phyloP scores from a whole-genome alignment of 2,888 invertebrate species.

The Sipha maydis region DNA sequence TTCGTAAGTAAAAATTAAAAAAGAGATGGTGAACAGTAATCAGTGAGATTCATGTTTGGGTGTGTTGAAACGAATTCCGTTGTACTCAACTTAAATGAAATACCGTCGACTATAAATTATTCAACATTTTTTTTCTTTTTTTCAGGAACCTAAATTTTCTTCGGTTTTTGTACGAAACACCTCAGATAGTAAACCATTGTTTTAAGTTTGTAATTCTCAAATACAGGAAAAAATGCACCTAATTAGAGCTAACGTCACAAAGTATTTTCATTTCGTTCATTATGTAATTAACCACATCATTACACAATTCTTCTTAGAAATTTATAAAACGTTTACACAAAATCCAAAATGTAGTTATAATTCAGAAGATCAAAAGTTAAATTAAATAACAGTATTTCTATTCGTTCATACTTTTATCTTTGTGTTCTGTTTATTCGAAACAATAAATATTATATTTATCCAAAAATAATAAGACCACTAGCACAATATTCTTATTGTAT shows the following conservation, averaged over 20 bases:
- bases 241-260: neutral
- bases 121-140: neutral
- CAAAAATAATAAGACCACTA: neutral
- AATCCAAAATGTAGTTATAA: neutral
- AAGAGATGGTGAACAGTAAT: neutral
- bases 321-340: neutral
- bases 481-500: neutral
- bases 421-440: neutral
- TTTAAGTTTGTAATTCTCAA: neutral
- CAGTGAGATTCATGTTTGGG: neutral
- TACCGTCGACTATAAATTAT: neutral
- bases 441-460: neutral
- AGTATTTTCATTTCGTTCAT: neutral
- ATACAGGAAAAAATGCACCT: neutral
- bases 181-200: neutral
- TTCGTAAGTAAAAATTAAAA: too few species aligned
- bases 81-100: neutral
- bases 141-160: neutral
- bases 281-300: slow-evolving; percentile 20
- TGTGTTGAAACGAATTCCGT: neutral
- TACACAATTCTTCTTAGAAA: neutral
- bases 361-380: neutral
- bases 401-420: neutral
- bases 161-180: neutral
- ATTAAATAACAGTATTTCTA: neutral